A percentile compares a stretch with the other conserved stretches of the same genome.
Evolutionary conservation across 2,888 invertebrate genomes (phyloP).

Genomic region (Morpho deidamia): DNA sequence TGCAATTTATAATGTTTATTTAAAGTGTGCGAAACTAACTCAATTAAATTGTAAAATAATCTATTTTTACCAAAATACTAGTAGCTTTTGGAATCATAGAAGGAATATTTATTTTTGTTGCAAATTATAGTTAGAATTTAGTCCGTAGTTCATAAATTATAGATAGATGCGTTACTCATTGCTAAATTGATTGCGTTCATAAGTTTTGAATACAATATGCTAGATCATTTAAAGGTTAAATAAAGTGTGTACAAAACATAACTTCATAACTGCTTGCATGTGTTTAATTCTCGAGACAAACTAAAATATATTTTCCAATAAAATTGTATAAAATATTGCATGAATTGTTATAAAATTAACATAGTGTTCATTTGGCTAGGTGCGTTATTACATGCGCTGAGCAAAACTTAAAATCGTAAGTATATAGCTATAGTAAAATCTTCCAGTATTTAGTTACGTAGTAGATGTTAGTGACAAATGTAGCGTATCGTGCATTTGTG

Average conservation of each 20-base stretch:
- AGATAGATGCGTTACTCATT: too few relatives aligned
- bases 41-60: too few relatives aligned
- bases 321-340: conserved; percentile 33
- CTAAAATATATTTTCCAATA: background rate
- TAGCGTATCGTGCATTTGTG: background rate
- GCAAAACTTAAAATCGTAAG: conserved; percentile 70
- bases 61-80: too few relatives aligned
- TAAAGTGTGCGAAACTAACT: too few relatives aligned
- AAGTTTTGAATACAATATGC: background rate
- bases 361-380: conserved; percentile 70
- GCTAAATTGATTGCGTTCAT: background rate
- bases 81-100: too few relatives aligned
- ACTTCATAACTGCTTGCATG: conserved; percentile 37
- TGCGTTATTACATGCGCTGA: conserved; percentile 71
- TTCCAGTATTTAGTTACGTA: background rate
- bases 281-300: conserved; percentile 1
- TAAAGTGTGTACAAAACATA: background rate
- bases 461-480: background rate
- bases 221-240: background rate
- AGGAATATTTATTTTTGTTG: too few relatives aligned
- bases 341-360: conserved; percentile 48
- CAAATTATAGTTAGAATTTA: too few relatives aligned
- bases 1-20: too few relatives aligned
- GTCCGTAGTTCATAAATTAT: too few relatives aligned
- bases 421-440: conserved; percentile 31